A percentile compares a stretch with the other conserved stretches of the same genome.
Conservation (phyloP, 1,140 invertebrate species). For the Diorhabda sublineata region DNA sequence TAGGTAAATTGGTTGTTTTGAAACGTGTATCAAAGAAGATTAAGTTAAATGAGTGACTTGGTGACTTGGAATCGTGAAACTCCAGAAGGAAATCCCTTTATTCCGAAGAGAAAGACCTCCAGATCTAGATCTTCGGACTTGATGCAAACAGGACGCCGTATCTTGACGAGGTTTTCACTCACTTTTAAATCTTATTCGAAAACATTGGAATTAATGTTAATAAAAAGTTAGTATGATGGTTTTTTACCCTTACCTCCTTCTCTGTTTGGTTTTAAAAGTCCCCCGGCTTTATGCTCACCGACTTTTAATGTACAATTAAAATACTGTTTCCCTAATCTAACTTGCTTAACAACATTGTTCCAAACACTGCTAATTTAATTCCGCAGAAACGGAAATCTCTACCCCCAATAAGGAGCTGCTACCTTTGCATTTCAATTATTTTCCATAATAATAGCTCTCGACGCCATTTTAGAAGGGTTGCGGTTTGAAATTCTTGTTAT, state of each 20-base stretch:
- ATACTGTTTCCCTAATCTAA: slow-evolving; percentile 44
- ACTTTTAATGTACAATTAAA: slow-evolving; percentile 46
- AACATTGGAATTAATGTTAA: too few species aligned
- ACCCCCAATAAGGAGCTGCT: slow-evolving; percentile 26
- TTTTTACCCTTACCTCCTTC: not conserved
- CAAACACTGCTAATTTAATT: slow-evolving; percentile 31
- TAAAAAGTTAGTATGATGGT: too few species aligned
- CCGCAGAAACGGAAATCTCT: slow-evolving; percentile 22
- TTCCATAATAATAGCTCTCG: slow-evolving; percentile 6
- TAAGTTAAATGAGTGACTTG: too few species aligned
- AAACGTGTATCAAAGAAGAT: too few species aligned
- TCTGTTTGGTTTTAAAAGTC: not conserved
- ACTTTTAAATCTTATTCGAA: too few species aligned
- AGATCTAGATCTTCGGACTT: too few species aligned
- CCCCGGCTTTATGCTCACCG: slow-evolving; percentile 14
- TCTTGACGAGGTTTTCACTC: too few species aligned
- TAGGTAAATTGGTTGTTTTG: too few species aligned
- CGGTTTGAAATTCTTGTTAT: not conserved
- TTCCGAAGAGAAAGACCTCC: too few species aligned
- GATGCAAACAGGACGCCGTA: too few species aligned
- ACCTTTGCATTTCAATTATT: slow-evolving; percentile 26
- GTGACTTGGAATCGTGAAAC: too few species aligned
- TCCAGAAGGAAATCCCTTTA: too few species aligned
- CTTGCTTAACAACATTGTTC: slow-evolving; percentile 39
- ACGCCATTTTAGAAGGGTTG: not conserved